Conservation (phyloP, 2,113 vertebrate genomes). For the Aphyosemion australe region DNA sequence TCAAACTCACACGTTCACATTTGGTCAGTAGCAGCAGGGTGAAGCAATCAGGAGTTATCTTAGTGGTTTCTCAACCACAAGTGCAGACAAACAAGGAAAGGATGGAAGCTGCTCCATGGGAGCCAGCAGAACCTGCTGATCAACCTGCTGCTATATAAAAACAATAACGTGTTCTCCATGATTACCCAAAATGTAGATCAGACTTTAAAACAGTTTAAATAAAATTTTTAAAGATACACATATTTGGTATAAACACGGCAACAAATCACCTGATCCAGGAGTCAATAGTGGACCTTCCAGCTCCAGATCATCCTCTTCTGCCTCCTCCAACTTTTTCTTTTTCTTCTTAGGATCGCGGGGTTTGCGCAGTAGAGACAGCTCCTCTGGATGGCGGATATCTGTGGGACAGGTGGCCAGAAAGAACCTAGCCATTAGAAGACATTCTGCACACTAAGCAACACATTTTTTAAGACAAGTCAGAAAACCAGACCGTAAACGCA, state of each 20-base stretch:
- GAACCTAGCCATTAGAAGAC: conserved; percentile 25
- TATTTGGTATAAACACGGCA: conserved; percentile 18
- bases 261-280: conserved; percentile 96
- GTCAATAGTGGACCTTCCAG: conserved; percentile 94
- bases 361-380: conserved; percentile 95
- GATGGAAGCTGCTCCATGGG: conserved; percentile 4
- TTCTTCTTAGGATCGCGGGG: conserved; percentile 98
- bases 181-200: no score
- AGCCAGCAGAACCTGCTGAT: conserved; percentile 49
- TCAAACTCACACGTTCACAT: conserved; percentile 71
- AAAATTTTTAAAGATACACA: no score
- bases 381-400: conserved; percentile 99
- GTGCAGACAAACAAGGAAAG: conserved; percentile 19
- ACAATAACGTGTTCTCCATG: no score
- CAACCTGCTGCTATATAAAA: conserved; percentile 48
- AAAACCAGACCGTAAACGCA: conserved; percentile 21
- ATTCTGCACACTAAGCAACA: background rate
- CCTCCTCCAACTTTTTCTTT: conserved; percentile 97
- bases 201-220: background rate
- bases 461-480: background rate
- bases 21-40: conserved; percentile 56
- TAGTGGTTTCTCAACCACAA: conserved; percentile 36
- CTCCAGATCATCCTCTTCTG: conserved; percentile 90
- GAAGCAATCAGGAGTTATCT: conserved; percentile 47
- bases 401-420: conserved; percentile 9